Evolutionary conservation across 2,797 vertebrate genomes (phyloP).

Genomic region (Gobio occitaniae): DNA sequence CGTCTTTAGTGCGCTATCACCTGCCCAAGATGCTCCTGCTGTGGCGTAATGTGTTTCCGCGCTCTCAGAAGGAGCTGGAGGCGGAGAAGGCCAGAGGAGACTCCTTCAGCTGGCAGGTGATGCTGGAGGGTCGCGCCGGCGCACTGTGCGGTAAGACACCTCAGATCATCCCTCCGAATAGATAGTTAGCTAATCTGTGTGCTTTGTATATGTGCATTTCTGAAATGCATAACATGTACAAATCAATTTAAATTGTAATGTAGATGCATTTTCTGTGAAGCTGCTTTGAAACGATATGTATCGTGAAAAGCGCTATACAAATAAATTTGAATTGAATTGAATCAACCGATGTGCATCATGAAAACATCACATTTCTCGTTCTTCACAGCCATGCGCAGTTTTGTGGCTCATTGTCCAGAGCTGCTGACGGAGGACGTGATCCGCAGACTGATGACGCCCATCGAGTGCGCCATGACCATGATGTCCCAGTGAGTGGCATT

Average conservation of each 20-base stretch:
- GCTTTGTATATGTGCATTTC: no score
- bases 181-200: no score
- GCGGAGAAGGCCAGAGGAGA: constrained; percentile 97
- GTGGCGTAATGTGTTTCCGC: constrained; percentile 97
- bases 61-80: constrained; percentile 96
- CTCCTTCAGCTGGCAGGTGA: constrained; percentile 98
- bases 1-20: constrained; percentile 95
- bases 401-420: constrained; percentile 98
- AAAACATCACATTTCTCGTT: not conserved
- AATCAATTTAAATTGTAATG: no score
- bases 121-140: constrained; percentile 95
- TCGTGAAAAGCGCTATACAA: no score
- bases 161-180: not conserved
- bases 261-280: no score
- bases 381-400: constrained; percentile 94
- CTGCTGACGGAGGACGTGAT: constrained; percentile 98
- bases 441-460: constrained; percentile 96
- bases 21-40: constrained; percentile 97
- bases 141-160: constrained; percentile 91
- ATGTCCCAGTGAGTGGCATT: constrained; percentile 94
- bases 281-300: no score
- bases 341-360: not conserved
- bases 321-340: no score
- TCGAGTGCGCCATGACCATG: constrained; percentile 99
- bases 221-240: no score